Percentiles rank a stretch among this genome's conserved stretches.
Conservation (phyloP, 2,797 vertebrate species). For the Cottoperca gobio region DNA sequence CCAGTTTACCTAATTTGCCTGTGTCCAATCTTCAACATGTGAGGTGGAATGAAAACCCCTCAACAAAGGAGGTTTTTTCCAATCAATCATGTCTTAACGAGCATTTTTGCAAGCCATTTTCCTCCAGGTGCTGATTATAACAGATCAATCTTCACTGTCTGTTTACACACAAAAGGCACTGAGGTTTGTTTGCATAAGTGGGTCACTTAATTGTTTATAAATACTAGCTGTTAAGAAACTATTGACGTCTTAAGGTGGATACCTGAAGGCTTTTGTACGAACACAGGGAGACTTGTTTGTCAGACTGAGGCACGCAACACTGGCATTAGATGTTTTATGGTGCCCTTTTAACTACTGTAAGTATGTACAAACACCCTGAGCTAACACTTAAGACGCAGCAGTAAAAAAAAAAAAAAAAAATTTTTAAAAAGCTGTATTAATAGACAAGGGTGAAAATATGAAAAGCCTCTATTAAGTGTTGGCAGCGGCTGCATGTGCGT, state of each 20-base stretch:
- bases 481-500: slow-evolving; percentile 80
- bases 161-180: slow-evolving; percentile 56
- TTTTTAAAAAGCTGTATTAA: slow-evolving; percentile 65
- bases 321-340: slow-evolving; percentile 67
- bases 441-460: slow-evolving; percentile 73
- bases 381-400: slow-evolving; percentile 60
- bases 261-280: slow-evolving; percentile 67
- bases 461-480: slow-evolving; percentile 81
- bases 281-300: slow-evolving; percentile 73
- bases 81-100: slow-evolving; percentile 53
- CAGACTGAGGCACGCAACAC: slow-evolving; percentile 69
- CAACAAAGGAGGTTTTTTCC: slow-evolving; percentile 22
- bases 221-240: slow-evolving; percentile 52
- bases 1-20: no score
- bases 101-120: slow-evolving; percentile 42
- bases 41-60: slow-evolving; percentile 42
- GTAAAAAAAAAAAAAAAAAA: slow-evolving; percentile 59
- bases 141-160: slow-evolving; percentile 45
- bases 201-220: slow-evolving; percentile 73
- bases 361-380: slow-evolving; percentile 62
- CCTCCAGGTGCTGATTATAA: slow-evolving; percentile 54
- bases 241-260: slow-evolving; percentile 61
- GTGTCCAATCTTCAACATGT: slow-evolving; percentile 27
- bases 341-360: slow-evolving; percentile 68
- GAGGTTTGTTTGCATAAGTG: slow-evolving; percentile 69